A percentile compares a stretch with the other conserved stretches of the same genome.
phyloP scores from a whole-genome alignment of 2,113 vertebrate species.

The Pelvicachromis taeniatus region DNA sequence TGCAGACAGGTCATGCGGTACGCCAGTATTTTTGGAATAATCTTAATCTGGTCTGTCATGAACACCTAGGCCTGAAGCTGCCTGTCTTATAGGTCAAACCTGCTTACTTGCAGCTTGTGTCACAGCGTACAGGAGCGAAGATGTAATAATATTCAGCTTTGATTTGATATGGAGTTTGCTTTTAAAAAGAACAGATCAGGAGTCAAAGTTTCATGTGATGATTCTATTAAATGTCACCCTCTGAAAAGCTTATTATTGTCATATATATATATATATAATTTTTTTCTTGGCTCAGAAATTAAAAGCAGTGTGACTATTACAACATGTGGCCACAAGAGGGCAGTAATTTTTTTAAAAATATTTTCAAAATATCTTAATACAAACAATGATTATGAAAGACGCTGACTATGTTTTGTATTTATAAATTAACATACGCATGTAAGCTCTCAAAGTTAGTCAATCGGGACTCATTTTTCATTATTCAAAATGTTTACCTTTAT shows the following conservation, averaged over 20 bases:
- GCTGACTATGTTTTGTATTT: background rate
- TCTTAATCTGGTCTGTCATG: conserved; percentile 40
- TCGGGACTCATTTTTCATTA: background rate
- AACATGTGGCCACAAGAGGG: background rate
- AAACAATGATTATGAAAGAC: background rate
- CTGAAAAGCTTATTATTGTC: background rate
- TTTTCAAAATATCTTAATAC: background rate
- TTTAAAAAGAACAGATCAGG: background rate
- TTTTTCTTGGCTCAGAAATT: background rate
- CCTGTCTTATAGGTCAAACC: background rate
- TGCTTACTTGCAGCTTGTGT: background rate
- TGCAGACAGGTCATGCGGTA: background rate
- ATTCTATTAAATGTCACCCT: background rate
- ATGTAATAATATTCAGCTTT: background rate
- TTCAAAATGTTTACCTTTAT: background rate
- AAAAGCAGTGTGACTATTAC: background rate
- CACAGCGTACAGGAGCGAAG: background rate
- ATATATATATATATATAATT: background rate
- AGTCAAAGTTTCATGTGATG: background rate
- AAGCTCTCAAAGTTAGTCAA: background rate
- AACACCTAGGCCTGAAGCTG: conserved; percentile 39
- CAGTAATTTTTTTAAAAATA: background rate
- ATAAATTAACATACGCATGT: background rate
- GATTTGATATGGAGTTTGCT: background rate
- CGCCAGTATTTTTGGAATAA: conserved; percentile 49